Percentiles rank a stretch among this genome's conserved stretches.
These are phyloP conservation scores for Nannoperca obscura DNA, from an alignment of 2,797 vertebrate species.

Conservation along the genomic window DNA sequence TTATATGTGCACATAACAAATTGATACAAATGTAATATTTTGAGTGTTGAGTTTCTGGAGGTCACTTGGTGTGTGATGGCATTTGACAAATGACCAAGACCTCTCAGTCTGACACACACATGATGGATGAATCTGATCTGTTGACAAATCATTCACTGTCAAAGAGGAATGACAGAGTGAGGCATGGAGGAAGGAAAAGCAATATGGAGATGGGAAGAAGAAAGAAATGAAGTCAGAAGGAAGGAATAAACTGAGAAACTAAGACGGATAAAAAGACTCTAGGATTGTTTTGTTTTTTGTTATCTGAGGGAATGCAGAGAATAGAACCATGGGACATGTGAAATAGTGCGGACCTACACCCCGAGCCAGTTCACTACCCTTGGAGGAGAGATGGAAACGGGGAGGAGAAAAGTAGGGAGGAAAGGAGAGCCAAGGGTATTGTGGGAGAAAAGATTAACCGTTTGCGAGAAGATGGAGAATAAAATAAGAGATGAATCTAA, in stretches of 20 bases:
- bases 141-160: slow-evolving; percentile 40
- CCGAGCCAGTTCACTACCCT: slow-evolving; percentile 55
- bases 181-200: slow-evolving; percentile 7
- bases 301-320: slow-evolving; percentile 70
- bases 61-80: slow-evolving; percentile 15
- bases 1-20: not conserved
- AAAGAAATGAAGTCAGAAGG: slow-evolving; percentile 23
- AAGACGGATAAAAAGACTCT: slow-evolving; percentile 17
- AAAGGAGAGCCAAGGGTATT: slow-evolving; percentile 21
- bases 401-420: slow-evolving; percentile 23
- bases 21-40: not conserved
- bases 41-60: not conserved
- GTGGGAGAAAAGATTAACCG: slow-evolving; percentile 22
- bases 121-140: slow-evolving; percentile 28
- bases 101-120: slow-evolving; percentile 28
- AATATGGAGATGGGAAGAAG: not conserved
- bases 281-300: slow-evolving; percentile 50
- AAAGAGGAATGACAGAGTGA: slow-evolving; percentile 26
- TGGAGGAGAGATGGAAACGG: slow-evolving; percentile 59
- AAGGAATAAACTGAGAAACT: slow-evolving; percentile 47
- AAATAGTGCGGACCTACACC: slow-evolving; percentile 67
- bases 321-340: slow-evolving; percentile 55
- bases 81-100: slow-evolving; percentile 40
- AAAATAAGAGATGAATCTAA: slow-evolving; percentile 36
- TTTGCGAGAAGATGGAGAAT: slow-evolving; percentile 30